Base-by-base conservation (phyloP, 2,888 invertebrate species). In the Pandemis corylana region DNA sequence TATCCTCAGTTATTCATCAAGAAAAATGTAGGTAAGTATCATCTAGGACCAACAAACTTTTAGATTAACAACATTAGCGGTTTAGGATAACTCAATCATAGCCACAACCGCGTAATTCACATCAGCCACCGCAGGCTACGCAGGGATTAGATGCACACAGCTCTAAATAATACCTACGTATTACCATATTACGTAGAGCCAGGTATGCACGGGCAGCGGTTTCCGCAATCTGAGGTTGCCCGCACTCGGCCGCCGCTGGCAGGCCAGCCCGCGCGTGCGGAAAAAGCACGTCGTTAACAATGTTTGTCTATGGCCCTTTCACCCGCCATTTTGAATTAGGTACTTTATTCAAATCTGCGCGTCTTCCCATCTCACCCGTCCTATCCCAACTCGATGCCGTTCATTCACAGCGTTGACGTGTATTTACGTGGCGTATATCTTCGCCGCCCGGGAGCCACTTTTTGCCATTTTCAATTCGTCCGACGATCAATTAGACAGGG, bases 401-500 rank as follows among this genome's bases (percentile, higher is more conserved):
- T 71, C 68, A 68, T 51, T 70, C 71, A 56, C 68, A 42, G 53
- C 73, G 64, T 59, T 65, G 64, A 72, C 63, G 68, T 65, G 74
- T 70, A 70, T 74, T 74, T 74, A 74, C 74, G 69, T 66, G 74
- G 69, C 62, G 42, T 68, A 56, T 72, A 72, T 72, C 72, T 72
- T 65, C 59, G 61, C 62, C 71, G 51, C 62, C 66, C 61, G 56
- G 15, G 51, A 56, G 77, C 77, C 80, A 85, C 84, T 92, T 91
- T 92, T 92, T 90, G 89, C 91, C 85, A 82, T 88, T 91, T 92
- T 92, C 91, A 92, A 91, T 92, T 90, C 85, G 80, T 83, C 78
- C 80, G 81, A 84, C 90, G 89, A 93, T 93, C 93, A 93, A 93
- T 93, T 94, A 92, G 89, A 90, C 86, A 89, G 85, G 90, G 87